phyloP scores from a whole-genome alignment of 1,140 invertebrate species.

The Drosophila nannoptera region DNA sequence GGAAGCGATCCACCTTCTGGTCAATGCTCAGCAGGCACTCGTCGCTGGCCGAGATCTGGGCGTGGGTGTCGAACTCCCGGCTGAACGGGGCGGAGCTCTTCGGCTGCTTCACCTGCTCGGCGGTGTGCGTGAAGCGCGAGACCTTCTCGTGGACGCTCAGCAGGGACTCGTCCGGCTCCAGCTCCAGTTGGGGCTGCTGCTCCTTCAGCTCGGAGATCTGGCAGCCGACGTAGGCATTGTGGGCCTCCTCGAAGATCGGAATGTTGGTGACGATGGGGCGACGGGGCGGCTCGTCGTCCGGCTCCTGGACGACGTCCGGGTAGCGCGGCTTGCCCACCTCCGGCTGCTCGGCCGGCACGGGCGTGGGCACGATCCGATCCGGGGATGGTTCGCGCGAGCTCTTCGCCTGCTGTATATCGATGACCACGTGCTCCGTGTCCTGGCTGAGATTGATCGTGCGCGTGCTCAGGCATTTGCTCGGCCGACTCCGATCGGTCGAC shows the following conservation, averaged over 20 bases:
- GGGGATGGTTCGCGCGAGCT: constrained; percentile 86
- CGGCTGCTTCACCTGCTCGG: constrained; percentile 75
- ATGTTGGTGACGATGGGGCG: constrained; percentile 78
- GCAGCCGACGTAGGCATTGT: constrained; percentile 71
- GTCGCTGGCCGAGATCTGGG: constrained; percentile 81
- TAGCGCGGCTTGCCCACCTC: constrained; percentile 83
- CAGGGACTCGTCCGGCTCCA: constrained; percentile 79
- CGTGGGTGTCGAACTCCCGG: constrained; percentile 59
- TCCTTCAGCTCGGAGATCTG: constrained; percentile 72
- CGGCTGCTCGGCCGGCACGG: constrained; percentile 80
- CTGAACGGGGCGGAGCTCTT: constrained; percentile 66
- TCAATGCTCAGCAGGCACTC: constrained; percentile 84
- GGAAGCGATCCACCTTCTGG: constrained; percentile 84
- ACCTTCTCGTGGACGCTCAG: constrained; percentile 83
- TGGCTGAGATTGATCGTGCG: constrained; percentile 79
- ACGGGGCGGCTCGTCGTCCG: constrained; percentile 82
- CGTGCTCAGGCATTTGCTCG: constrained; percentile 75
- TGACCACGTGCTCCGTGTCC: constrained; percentile 81
- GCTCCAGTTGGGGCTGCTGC: constrained; percentile 39
- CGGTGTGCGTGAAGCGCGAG: constrained; percentile 81
- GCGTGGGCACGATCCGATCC: constrained; percentile 83
- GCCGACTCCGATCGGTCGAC: constrained; percentile 43
- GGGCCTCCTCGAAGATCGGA: constrained; percentile 76
- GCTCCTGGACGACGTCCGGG: constrained; percentile 85
- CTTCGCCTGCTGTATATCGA: constrained; percentile 84